These are phyloP conservation scores for Lysandra bellargus DNA, from an alignment of 2,888 invertebrate genomes.

Conservation along the genomic window DNA sequence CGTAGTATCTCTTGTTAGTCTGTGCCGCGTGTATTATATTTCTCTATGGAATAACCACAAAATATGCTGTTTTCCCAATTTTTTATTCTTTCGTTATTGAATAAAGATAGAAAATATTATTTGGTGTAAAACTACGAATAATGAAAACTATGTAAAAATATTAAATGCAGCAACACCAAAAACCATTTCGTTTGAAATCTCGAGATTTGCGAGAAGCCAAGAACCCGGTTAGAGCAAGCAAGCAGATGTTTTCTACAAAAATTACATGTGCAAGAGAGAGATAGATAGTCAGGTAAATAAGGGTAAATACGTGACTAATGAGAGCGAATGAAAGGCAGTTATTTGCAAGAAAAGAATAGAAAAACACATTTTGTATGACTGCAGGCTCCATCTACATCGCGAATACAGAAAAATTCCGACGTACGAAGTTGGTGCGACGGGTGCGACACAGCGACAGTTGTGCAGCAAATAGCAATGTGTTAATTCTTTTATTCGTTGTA, in stretches of 20 bases:
- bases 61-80: no score
- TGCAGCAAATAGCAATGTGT: conserved; percentile 57
- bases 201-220: conserved; percentile 2
- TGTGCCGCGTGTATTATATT: no score
- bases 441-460: conserved; percentile 43
- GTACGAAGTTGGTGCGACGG: conserved; percentile 37
- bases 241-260: background rate
- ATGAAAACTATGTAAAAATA: background rate
- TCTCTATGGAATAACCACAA: no score
- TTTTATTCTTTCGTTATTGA: background rate
- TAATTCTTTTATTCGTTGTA: conserved; percentile 56
- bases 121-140: background rate
- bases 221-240: conserved; percentile 4
- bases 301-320: conserved; percentile 7
- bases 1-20: no score
- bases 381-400: conserved; percentile 42
- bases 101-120: background rate
- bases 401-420: conserved; percentile 43
- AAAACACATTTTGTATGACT: conserved; percentile 36
- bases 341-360: conserved; percentile 35
- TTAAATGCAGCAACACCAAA: background rate
- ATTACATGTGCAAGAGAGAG: conserved; percentile 34
- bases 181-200: background rate
- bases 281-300: conserved; percentile 28
- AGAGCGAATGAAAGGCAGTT: background rate